Conservation (phyloP, 2,888 invertebrate species). For the Philopedon plagiatum region DNA sequence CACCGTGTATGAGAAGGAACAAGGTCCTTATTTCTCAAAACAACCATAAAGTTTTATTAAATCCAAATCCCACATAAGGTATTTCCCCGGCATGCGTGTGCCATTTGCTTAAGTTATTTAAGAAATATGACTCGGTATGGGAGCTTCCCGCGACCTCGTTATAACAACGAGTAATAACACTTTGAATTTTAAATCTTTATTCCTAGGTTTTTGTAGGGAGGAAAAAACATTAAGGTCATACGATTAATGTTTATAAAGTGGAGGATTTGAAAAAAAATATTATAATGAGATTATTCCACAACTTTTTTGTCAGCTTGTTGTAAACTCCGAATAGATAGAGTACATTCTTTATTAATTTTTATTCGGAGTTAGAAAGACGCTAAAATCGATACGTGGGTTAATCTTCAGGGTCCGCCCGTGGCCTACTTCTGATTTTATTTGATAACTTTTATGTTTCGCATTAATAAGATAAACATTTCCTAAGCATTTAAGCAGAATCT, state of each 20-base stretch:
- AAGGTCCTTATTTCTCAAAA: constrained; percentile 54
- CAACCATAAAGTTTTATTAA: constrained; percentile 62
- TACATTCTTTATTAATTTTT: neutral
- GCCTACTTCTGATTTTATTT: no score
- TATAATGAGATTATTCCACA: neutral
- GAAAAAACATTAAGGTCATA: neutral
- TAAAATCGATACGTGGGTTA: no score
- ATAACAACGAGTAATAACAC: constrained; percentile 46
- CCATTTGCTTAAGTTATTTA: constrained; percentile 49
- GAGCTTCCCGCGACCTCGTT: constrained; percentile 41
- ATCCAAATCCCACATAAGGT: constrained; percentile 53
- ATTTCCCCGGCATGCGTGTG: constrained; percentile 49
- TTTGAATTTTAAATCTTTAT: constrained; percentile 50
- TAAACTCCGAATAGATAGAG: neutral
- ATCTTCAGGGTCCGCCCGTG: no score
- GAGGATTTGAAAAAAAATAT: neutral
- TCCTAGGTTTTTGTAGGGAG: constrained; percentile 39
- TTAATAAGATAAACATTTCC: no score
- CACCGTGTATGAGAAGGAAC: constrained; percentile 14
- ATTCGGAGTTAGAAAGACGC: no score
- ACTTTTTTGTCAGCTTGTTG: neutral
- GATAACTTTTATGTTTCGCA: no score
- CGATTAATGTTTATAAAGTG: constrained; percentile 13
- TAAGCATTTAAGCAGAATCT: no score
- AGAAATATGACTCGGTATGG: constrained; percentile 47